Base-by-base conservation (phyloP, 2,797 vertebrate genomes). In the Dendrocincla fuliginosa region DNA sequence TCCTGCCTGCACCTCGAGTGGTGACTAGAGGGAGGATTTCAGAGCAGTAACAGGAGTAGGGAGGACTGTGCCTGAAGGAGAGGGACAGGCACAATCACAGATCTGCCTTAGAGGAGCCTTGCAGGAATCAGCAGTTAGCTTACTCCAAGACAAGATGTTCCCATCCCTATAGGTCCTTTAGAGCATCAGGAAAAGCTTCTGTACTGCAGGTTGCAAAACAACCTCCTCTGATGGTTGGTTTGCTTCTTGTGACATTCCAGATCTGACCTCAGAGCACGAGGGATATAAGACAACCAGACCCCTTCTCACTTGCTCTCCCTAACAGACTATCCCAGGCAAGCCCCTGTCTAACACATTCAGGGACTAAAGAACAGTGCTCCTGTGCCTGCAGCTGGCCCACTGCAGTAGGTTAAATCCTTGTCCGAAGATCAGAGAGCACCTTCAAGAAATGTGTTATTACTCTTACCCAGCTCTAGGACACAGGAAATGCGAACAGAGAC, bases 81-180 rank as follows among this genome's bases (percentile, higher is more conserved):
- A 2, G 1, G 30, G 63, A 50, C 3, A 5, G 41, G 46, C 57
- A 50, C 33, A 30, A 42, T 35, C n/a, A 18, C 25, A 5, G 15
- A 33, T 22, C 33, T 56, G 27, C n/a, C 14, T 32, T 30, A 27
- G 28, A 57, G 46, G 25, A 63, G 28, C 52, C 60, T 28, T 49
- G 24, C 8, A n/a, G 56, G 47, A 84, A n/a, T 27, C 0, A 24
- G 35, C 4, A 3, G 6, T 4, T 3, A 0, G 10, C 27, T 24
- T 13, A 19, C 56, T 28, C 46, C 60, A 53, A 55, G 25, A 42
- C 20, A 22, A 78, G 37, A 30, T 20, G 13, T 17, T 69, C 39
- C 71, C 42, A 19, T 27, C 53, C n/a, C 25, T 27, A 9, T 50
- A 80, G 52, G 39, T 30, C 27, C 7, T 0, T 15, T 0, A 19